These are phyloP conservation scores for Rhabdomys pumilio DNA, from an alignment of 2,797 vertebrate species.

Conservation along the genomic window DNA sequence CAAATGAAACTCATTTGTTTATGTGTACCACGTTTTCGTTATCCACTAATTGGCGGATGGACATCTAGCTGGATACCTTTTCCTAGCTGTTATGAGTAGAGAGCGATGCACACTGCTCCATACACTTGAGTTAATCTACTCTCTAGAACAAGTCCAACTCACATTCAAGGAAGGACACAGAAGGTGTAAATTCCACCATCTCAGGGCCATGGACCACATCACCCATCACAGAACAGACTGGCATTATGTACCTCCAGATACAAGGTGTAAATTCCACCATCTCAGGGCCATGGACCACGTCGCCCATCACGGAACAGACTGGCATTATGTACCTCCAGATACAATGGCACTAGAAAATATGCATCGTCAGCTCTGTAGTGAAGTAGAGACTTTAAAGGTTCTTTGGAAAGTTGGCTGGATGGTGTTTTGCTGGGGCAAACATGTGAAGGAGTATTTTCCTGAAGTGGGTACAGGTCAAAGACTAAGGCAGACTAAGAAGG, in stretches of 20 bases:
- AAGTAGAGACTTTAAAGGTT: background rate
- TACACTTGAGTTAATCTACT: background rate
- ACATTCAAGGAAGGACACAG: background rate
- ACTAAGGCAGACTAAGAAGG: background rate
- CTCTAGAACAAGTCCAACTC: conserved; percentile 3
- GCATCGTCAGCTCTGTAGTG: background rate
- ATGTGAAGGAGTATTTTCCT: background rate
- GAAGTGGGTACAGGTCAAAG: background rate
- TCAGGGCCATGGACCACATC: background rate
- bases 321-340: background rate
- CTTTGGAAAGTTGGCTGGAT: background rate
- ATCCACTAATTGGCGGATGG: background rate
- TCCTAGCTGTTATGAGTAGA: background rate
- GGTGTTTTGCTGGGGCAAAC: background rate
- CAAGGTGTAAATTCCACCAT: background rate
- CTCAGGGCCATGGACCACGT: background rate
- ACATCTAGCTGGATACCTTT: background rate
- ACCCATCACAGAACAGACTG: rapidly evolving
- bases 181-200: background rate
- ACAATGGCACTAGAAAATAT: too few species aligned
- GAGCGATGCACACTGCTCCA: background rate
- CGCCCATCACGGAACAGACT: rapidly evolving
- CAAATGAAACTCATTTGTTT: background rate
- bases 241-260: background rate
- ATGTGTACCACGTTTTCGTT: too few species aligned